phyloP scores from a whole-genome alignment of 2,797 vertebrate species.

The Chanos chanos region DNA sequence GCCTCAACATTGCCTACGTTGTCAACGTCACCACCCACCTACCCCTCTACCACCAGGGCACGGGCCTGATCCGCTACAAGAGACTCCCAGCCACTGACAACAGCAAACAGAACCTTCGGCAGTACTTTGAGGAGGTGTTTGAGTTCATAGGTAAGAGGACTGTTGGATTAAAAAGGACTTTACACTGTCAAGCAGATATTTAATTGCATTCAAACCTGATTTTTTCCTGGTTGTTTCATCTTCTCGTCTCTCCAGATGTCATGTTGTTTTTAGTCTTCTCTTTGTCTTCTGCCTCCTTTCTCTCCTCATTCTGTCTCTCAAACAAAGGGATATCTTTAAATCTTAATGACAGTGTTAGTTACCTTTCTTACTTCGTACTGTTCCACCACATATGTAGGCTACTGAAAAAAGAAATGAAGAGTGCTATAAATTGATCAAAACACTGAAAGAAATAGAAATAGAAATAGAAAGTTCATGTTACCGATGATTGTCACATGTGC shows the following conservation, averaged over 20 bases:
- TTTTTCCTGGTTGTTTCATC: neutral
- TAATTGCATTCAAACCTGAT: too few relatives aligned
- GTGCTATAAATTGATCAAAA: slow-evolving; percentile 18
- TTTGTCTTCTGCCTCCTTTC: neutral
- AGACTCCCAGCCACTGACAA: slow-evolving; percentile 83
- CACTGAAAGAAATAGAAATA: neutral
- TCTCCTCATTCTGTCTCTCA: neutral
- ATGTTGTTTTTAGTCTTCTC: slow-evolving; percentile 12
- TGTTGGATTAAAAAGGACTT: too few relatives aligned
- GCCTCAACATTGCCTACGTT: slow-evolving; percentile 78
- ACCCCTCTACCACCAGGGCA: slow-evolving; percentile 79
- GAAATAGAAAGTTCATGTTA: neutral
- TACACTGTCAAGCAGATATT: too few relatives aligned
- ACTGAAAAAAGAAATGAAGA: neutral
- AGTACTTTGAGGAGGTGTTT: slow-evolving; percentile 88
- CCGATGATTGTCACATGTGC: neutral
- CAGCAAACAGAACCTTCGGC: slow-evolving; percentile 84
- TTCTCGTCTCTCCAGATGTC: too few relatives aligned
- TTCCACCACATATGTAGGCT: neutral
- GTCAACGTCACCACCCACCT: slow-evolving; percentile 85
- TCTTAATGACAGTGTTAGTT: neutral
- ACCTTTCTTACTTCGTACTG: neutral
- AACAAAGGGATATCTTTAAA: neutral
- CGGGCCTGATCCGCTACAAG: slow-evolving; percentile 78
- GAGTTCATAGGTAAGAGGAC: slow-evolving; percentile 81